Evolutionary conservation across 1,140 invertebrate genomes (phyloP).

Genomic region (Drosophila navojoa): DNA sequence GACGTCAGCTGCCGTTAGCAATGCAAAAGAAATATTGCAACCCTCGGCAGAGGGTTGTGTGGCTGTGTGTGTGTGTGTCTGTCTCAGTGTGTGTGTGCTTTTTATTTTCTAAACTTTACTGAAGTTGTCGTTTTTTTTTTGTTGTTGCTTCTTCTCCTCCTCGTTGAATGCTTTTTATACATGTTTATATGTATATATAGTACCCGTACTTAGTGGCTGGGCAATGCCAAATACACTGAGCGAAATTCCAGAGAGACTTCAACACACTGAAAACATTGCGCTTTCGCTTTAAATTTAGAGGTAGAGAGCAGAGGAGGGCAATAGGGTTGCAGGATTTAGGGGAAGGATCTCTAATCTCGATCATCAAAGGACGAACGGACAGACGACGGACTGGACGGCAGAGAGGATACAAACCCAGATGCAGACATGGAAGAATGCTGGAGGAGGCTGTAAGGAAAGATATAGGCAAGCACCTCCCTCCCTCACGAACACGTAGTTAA

Average conservation of each 20-base stretch:
- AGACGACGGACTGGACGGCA: too few species aligned
- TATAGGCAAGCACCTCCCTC: too few species aligned
- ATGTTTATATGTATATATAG: conserved; percentile 16
- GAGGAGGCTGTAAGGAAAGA: too few species aligned
- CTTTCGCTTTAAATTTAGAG: too few species aligned
- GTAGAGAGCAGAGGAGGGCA: too few species aligned
- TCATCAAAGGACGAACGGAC: too few species aligned
- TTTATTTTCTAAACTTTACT: conserved; percentile 70
- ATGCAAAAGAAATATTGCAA: conserved; percentile 80
- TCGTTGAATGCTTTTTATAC: conserved; percentile 15
- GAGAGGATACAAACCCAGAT: too few species aligned
- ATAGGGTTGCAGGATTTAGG: too few species aligned
- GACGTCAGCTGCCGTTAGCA: conserved; percentile 43
- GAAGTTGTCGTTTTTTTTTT: conserved; percentile 33
- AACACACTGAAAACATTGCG: too few species aligned
- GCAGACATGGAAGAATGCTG: too few species aligned
- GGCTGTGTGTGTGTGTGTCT: background rate
- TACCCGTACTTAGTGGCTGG: conserved; percentile 45
- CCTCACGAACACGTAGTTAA: conserved; percentile 83
- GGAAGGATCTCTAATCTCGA: too few species aligned
- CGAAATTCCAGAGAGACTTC: conserved; percentile 1
- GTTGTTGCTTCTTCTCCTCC: conserved; percentile 3
- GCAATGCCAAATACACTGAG: conserved; percentile 54
- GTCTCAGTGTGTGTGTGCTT: conserved; percentile 47
- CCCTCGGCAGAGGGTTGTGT: conserved; percentile 49